These are phyloP conservation scores for Maniola jurtina DNA, from an alignment of 1,140 invertebrate genomes.

Conservation along the genomic window DNA sequence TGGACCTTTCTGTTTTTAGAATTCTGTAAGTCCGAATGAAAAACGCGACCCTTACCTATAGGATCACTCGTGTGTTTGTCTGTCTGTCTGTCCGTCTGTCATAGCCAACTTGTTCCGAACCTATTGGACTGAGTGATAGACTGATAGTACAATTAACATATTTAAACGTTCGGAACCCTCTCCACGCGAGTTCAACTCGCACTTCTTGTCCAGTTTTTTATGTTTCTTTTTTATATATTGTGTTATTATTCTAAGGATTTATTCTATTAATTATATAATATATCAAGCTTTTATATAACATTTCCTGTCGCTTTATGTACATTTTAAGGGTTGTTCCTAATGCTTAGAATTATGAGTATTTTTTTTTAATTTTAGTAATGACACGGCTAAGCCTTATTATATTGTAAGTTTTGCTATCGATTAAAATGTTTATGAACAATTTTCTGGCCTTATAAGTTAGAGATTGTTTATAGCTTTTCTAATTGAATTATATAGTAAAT, in stretches of 20 bases:
- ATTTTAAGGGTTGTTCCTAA: constrained; percentile 64
- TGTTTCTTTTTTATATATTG: not conserved
- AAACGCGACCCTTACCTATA: no score
- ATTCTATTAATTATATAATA: constrained; percentile 41
- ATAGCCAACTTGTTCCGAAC: no score
- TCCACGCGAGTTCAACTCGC: no score
- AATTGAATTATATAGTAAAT: not conserved
- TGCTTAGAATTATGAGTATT: constrained; percentile 47
- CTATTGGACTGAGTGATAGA: no score
- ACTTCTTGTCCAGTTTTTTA: no score
- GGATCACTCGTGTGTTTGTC: no score
- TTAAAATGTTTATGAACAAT: not conserved
- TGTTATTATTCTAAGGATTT: not conserved
- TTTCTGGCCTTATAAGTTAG: not conserved
- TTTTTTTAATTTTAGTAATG: constrained; percentile 27
- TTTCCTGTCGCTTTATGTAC: constrained; percentile 51
- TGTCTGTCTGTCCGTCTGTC: no score
- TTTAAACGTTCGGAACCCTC: no score
- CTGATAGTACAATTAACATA: no score
- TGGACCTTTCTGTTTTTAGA: no score
- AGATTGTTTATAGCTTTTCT: not conserved
- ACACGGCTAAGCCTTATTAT: constrained; percentile 29
- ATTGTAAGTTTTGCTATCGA: constrained; percentile 3
- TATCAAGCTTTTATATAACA: constrained; percentile 42
- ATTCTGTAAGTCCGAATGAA: no score